These are phyloP conservation scores for Caenorhabditis sulstoni DNA, from an alignment of 2,888 invertebrate genomes.

Conservation along the genomic window DNA sequence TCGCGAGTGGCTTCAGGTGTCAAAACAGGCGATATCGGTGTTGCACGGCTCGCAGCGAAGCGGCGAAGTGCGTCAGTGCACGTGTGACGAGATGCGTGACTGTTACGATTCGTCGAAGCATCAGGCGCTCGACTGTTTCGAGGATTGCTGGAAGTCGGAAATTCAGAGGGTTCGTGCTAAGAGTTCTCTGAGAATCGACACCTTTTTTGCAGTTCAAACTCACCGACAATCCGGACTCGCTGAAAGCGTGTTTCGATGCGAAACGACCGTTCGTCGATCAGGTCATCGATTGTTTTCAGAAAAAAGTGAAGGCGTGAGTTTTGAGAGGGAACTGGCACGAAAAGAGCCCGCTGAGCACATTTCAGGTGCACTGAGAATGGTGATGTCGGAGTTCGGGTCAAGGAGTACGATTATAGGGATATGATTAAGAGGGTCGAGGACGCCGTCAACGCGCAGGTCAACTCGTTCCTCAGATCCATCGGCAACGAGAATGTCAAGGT, in stretches of 20 bases:
- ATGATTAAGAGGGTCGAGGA: slow-evolving; percentile 72
- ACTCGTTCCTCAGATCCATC: slow-evolving; percentile 68
- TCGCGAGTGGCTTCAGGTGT: slow-evolving; percentile 47
- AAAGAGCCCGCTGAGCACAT: too few species aligned
- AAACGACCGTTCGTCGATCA: slow-evolving; percentile 71
- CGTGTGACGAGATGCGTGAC: slow-evolving; percentile 71
- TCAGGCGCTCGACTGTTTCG: slow-evolving; percentile 72
- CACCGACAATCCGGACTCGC: slow-evolving; percentile 65
- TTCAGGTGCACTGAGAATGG: slow-evolving; percentile 63
- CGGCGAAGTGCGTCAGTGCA: slow-evolving; percentile 71
- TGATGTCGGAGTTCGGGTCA: slow-evolving; percentile 63
- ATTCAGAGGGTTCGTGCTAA: slow-evolving; percentile 35
- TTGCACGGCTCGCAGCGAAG: slow-evolving; percentile 62
- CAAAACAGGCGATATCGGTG: slow-evolving; percentile 62
- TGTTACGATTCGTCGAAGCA: slow-evolving; percentile 68
- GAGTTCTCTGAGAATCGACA: background rate
- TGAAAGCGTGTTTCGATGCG: slow-evolving; percentile 71
- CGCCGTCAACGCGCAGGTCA: slow-evolving; percentile 69
- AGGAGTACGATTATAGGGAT: slow-evolving; percentile 72
- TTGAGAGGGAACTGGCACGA: too few species aligned
- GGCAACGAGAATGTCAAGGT: slow-evolving; percentile 68
- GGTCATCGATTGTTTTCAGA: slow-evolving; percentile 71
- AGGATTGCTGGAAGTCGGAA: slow-evolving; percentile 66
- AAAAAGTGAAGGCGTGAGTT: slow-evolving; percentile 71
- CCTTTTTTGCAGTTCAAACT: slow-evolving; percentile 63